Percentiles rank a stretch among this genome's conserved stretches.
These are phyloP conservation scores for Picathartes gymnocephalus DNA, from an alignment of 2,113 vertebrate genomes.

Conservation along the genomic window DNA sequence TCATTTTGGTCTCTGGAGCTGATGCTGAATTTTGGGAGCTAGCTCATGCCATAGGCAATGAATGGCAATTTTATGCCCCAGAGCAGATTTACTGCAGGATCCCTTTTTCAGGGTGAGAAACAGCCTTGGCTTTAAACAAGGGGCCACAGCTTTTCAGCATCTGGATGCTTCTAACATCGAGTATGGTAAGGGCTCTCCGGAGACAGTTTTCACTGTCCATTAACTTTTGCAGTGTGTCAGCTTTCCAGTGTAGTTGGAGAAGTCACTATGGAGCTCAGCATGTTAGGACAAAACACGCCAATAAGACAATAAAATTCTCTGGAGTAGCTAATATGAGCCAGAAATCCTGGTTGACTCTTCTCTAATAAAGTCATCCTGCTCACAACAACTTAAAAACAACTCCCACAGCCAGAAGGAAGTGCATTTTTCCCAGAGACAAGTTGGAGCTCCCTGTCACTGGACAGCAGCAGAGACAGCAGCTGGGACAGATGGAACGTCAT, in stretches of 20 bases:
- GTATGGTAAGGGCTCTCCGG: neutral
- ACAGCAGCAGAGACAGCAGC: neutral
- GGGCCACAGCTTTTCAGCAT: neutral
- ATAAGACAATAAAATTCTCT: neutral
- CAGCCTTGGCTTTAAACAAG: neutral
- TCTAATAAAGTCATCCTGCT: neutral
- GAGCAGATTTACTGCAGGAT: neutral
- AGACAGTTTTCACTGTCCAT: neutral
- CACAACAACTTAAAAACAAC: neutral
- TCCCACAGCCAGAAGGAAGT: neutral
- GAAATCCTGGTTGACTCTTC: neutral
- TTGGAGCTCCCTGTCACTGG: rapidly evolving
- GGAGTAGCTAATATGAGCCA: neutral
- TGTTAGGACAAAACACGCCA: neutral
- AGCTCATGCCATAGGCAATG: neutral
- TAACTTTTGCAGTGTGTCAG: neutral
- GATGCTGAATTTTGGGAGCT: neutral
- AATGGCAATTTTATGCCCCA: neutral
- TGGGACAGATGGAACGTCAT: neutral
- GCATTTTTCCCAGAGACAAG: neutral
- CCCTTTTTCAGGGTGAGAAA: neutral
- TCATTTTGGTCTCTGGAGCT: neutral
- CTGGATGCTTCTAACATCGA: neutral
- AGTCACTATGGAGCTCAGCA: neutral
- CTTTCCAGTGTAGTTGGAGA: neutral